These are phyloP conservation scores for Chlamydotis undulata DNA, from an alignment of 2,113 vertebrate species.

Conservation along the genomic window DNA sequence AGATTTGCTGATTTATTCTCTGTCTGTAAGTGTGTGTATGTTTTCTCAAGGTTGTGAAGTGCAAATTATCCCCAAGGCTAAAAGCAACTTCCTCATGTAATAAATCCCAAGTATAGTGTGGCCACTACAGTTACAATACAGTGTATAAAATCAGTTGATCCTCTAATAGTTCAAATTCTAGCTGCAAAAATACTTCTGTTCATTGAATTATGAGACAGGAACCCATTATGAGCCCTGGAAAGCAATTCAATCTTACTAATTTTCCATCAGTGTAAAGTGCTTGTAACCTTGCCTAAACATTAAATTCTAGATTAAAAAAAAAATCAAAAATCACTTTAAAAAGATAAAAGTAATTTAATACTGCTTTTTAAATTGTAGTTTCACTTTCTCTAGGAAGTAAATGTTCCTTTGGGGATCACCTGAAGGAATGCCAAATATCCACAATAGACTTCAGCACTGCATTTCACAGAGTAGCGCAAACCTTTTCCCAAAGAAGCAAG, in stretches of 20 bases:
- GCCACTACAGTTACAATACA: background rate
- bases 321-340: background rate
- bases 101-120: background rate
- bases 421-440: slow-evolving; percentile 13
- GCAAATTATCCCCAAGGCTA: background rate
- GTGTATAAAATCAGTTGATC: background rate
- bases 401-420: background rate
- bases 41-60: background rate
- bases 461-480: background rate
- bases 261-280: background rate
- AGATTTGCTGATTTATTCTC: background rate
- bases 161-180: background rate
- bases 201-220: background rate
- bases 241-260: background rate
- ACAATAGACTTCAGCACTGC: background rate
- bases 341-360: background rate
- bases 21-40: fast-evolving
- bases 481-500: background rate
- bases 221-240: background rate
- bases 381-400: slow-evolving; percentile 12
- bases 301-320: background rate
- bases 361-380: background rate
- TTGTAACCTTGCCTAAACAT: background rate
- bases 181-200: background rate
- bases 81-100: background rate